Percentiles rank a stretch among this genome's conserved stretches.
Conservation (phyloP, 2,888 invertebrate species). For the Acanthacorydalis orientalis region DNA sequence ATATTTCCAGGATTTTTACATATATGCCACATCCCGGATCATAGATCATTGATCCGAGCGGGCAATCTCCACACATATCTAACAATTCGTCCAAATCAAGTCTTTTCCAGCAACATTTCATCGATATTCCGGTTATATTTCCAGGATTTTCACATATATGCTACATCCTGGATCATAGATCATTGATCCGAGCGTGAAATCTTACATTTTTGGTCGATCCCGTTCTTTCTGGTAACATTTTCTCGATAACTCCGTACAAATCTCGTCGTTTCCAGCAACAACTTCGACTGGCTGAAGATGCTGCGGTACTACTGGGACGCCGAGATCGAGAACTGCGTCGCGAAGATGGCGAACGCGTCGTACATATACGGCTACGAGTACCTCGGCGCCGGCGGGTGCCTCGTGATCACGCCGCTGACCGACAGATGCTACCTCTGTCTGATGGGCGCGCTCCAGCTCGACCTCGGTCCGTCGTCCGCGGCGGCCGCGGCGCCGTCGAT, state of each 20-base stretch:
- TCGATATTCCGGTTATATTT: no score
- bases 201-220: no score
- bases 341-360: conserved; percentile 70
- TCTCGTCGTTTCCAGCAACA: conserved; percentile 35
- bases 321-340: conserved; percentile 58
- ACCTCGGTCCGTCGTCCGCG: conserved; percentile 35
- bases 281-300: conserved; percentile 85
- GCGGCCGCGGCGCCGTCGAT: conserved; percentile 62
- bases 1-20: no score
- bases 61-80: no score
- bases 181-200: no score
- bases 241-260: no score
- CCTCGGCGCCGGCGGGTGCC: conserved; percentile 66
- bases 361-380: conserved; percentile 84
- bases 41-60: no score
- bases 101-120: no score
- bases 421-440: conserved; percentile 78
- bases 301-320: conserved; percentile 77
- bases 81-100: no score
- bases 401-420: conserved; percentile 80
- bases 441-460: conserved; percentile 78
- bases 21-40: no score
- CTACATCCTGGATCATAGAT: background rate
- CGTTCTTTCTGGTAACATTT: no score
- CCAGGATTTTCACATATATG: no score